Conservation (phyloP, 2,797 vertebrate species). For the Coregonus ussuriensis region DNA sequence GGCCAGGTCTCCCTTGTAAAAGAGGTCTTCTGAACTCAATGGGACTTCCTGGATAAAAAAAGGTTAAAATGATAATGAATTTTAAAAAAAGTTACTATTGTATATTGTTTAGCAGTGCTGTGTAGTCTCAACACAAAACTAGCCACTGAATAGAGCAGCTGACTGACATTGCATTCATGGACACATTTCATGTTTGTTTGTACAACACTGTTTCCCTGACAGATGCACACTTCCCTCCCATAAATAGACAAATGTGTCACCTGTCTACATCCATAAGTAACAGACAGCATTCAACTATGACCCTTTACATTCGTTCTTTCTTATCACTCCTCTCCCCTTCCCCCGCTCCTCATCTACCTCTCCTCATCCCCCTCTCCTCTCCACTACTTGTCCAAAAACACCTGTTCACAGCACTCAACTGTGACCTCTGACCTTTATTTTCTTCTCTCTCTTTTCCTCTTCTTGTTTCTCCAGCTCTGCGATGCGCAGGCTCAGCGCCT, state of each 20-base stretch:
- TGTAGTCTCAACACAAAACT: background rate
- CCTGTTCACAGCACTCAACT: background rate
- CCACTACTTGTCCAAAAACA: background rate
- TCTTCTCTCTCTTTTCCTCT: conserved; percentile 70
- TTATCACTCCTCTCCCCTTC: conserved; percentile 73
- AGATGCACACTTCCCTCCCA: too few species aligned
- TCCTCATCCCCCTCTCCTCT: conserved; percentile 55
- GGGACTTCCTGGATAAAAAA: background rate
- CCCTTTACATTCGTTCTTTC: conserved; percentile 19
- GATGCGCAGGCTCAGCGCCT: conserved; percentile 77
- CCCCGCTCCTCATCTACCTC: conserved; percentile 64
- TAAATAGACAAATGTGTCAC: conserved; percentile 5
- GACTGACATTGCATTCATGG: background rate
- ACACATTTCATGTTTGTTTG: background rate
- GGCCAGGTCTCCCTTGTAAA: background rate
- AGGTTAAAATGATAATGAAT: background rate
- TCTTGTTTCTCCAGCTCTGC: conserved; percentile 81
- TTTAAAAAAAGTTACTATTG: too few species aligned
- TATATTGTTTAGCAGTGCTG: background rate
- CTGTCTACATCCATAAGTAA: background rate
- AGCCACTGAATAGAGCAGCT: background rate
- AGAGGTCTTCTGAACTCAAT: background rate
- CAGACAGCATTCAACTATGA: conserved; percentile 18
- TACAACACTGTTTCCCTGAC: background rate
- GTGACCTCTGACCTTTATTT: conserved; percentile 49